A percentile compares a stretch with the other conserved stretches of the same genome.
phyloP scores from a whole-genome alignment of 2,113 vertebrate genomes.

The Bubo scandiacus region DNA sequence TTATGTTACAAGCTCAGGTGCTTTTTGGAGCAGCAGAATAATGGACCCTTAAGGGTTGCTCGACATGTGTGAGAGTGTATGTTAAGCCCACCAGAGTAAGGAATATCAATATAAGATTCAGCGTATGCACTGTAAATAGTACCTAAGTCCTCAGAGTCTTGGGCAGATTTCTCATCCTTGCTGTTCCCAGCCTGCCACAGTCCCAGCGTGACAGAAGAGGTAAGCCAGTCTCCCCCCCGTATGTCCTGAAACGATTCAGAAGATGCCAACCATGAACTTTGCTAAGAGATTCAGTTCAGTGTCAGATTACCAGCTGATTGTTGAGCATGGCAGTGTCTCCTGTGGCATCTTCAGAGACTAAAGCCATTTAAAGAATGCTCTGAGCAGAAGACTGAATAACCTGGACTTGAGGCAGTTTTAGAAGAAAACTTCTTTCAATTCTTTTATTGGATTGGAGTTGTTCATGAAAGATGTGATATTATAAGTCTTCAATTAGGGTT shows the following conservation, averaged over 20 bases:
- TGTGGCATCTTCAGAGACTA: background rate
- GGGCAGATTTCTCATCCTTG: background rate
- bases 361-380: background rate
- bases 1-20: background rate
- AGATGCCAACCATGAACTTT: background rate
- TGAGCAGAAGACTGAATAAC: background rate
- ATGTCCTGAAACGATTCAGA: background rate
- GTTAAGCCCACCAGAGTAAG: background rate
- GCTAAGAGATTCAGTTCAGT: background rate
- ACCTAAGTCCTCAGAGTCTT: background rate
- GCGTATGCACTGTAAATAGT: background rate
- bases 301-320: background rate
- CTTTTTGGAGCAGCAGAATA: background rate
- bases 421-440: background rate
- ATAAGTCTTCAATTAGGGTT: background rate
- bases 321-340: background rate
- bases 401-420: background rate
- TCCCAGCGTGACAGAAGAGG: background rate
- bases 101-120: background rate
- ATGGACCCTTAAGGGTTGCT: background rate
- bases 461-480: background rate
- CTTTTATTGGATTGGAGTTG: background rate
- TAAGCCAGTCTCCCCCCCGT: background rate
- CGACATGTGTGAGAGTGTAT: background rate
- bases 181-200: background rate